Evolutionary conservation across 2,888 invertebrate species (phyloP), one percentile per base, ranked within the genome.

Genomic region (Hipparchia sbordonii): DNA sequence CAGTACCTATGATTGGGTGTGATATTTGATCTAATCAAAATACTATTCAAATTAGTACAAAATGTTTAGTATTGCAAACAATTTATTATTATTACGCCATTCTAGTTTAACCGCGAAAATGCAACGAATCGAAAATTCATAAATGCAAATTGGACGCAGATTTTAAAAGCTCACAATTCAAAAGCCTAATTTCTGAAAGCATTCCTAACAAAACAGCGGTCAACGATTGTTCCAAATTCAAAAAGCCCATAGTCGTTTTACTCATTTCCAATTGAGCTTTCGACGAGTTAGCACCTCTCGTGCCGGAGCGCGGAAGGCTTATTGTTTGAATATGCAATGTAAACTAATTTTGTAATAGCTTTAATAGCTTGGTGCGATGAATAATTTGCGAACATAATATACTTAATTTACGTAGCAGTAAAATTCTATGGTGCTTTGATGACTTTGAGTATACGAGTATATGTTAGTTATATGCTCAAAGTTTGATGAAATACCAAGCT

Each of bases 101-200:
- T 69, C 33, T 9, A 54, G 13, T 48, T n/a, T 46, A 60, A 67
- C 67, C 67, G 48, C 71, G 51, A 74, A 57, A 73, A 70, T 72
- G 52, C 63, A 54, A 13, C 70, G 67, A 70, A 76, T 74, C 74
- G 67, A 72, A 74, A 72, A 70, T 69, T 75, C 73, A 75, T 73
- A 62, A 72, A 75, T 75, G 72, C 74, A 76, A 76, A 76, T 74
- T 68, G 74, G 51, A 51, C 63, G 33, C 62, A 74, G 54, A 72
- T 76, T 72, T 70, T 70, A 76, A 74, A 72, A 72, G 74, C 74
- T 56, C 61, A 48, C 65, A 70, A 57, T 79, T 80, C 79, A 81
- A 83, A 84, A 81, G 82, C 79, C 81, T 84, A 84, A 84, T 84
- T 83, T 82, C 80, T 72, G 82, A 82, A 82, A 82, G 83, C 80